These are phyloP conservation scores for Andrena camellia DNA, from an alignment of 2,888 invertebrate species.

Conservation along the genomic window DNA sequence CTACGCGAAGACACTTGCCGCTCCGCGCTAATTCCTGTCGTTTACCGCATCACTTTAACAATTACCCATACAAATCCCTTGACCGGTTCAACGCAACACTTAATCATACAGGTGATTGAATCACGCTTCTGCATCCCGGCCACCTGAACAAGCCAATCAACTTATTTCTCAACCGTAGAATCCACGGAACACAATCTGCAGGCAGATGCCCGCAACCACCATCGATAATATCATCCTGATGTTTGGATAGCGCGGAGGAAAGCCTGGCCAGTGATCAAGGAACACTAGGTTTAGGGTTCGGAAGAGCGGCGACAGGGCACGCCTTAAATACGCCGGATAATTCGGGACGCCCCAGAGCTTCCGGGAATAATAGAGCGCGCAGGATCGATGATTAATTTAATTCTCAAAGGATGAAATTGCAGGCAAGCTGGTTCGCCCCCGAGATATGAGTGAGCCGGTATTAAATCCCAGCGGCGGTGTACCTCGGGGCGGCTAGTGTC, in stretches of 20 bases:
- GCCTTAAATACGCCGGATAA: neutral
- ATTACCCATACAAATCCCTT: no score
- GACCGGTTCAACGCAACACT: no score
- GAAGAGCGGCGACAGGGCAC: neutral
- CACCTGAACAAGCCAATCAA: no score
- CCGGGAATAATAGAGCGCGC: conserved; percentile 18
- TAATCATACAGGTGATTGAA: no score
- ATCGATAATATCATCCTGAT: no score
- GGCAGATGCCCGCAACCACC: no score
- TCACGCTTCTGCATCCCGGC: no score
- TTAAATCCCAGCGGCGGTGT: conserved; percentile 55
- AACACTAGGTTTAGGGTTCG: neutral
- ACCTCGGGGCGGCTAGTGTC: conserved; percentile 54
- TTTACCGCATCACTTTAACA: neutral
- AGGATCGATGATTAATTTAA: conserved; percentile 62
- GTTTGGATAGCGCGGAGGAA: no score
- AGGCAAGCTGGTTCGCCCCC: conserved; percentile 35
- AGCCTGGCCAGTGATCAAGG: no score
- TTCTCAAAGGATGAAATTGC: conserved; percentile 67
- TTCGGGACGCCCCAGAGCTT: neutral
- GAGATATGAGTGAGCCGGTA: conserved; percentile 61
- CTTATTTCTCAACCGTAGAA: no score
- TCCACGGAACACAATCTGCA: no score
- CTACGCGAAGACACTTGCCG: neutral
- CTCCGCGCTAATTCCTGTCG: neutral